phyloP scores from a whole-genome alignment of 2,113 vertebrate genomes.

The Hippocampus barbouri region DNA sequence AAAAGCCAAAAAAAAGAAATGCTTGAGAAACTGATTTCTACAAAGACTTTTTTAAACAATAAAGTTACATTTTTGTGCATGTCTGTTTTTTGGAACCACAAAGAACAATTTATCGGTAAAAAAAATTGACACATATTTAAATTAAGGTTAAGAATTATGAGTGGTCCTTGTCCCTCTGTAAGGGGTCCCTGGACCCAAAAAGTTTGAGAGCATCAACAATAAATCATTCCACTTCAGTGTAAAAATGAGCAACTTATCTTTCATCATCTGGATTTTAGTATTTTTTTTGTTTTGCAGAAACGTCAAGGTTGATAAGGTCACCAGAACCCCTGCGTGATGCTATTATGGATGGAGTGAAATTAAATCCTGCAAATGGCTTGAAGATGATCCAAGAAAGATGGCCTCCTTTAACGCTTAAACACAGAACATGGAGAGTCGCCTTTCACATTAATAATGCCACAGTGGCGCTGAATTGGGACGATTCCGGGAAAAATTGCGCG shows the following conservation, averaged over 20 bases:
- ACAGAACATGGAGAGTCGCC: constrained; percentile 45
- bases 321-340: constrained; percentile 32
- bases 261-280: constrained; percentile 13
- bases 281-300: constrained; percentile 12
- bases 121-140: too few relatives aligned
- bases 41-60: too few relatives aligned
- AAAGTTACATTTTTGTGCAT: too few relatives aligned
- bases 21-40: too few relatives aligned
- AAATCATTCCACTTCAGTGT: background rate
- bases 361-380: constrained; percentile 39
- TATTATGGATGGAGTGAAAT: constrained; percentile 46
- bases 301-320: constrained; percentile 38
- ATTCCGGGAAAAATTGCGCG: constrained; percentile 65
- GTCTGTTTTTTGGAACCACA: too few relatives aligned
- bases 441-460: constrained; percentile 52
- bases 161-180: background rate
- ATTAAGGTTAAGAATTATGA: too few relatives aligned
- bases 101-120: too few relatives aligned
- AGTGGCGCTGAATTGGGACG: constrained; percentile 33
- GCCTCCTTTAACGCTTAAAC: constrained; percentile 12
- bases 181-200: background rate
- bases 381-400: constrained; percentile 43
- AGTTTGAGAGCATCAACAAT: background rate
- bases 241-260: constrained; percentile 6
- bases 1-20: too few relatives aligned